Evolutionary conservation across 53 echinoderm and acorn worm species (phyloP).

Genomic region (Apostichopus leukothele): DNA sequence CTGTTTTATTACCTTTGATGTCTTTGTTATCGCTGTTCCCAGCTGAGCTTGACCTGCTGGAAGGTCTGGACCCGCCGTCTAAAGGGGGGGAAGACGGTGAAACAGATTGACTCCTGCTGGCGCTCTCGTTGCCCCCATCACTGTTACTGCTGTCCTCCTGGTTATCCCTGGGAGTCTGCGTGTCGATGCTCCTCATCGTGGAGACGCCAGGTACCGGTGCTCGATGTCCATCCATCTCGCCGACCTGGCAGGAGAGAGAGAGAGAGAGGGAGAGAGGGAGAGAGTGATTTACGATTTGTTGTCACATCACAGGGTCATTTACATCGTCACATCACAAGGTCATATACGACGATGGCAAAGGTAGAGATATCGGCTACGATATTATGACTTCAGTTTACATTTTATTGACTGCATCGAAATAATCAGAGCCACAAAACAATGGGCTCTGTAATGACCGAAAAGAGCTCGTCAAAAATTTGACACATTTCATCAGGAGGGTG

Average conservation of each 20-base stretch:
- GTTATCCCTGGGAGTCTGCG: constrained; percentile 82
- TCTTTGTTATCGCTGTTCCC: constrained; percentile 76
- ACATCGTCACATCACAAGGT: no score
- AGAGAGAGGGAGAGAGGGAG: background rate
- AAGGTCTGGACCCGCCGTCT: constrained; percentile 85
- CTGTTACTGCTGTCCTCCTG: constrained; percentile 69
- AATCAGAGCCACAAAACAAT: no score
- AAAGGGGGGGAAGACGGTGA: constrained; percentile 40
- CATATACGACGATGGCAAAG: no score
- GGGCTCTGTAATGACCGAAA: no score
- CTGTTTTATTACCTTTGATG: constrained; percentile 66
- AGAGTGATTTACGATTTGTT: no score
- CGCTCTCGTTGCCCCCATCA: constrained; percentile 77
- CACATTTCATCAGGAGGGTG: no score
- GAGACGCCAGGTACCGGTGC: constrained; percentile 82
- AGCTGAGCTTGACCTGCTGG: constrained; percentile 85
- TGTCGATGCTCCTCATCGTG: constrained; percentile 65
- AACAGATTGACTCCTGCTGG: constrained; percentile 59
- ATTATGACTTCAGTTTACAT: no score
- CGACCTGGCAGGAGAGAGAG: constrained; percentile 7
- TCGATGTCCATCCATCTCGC: constrained; percentile 78
- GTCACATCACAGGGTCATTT: no score
- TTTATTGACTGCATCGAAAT: no score
- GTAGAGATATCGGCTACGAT: no score
- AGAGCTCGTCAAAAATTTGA: no score